Percentiles rank a stretch among this genome's conserved stretches.
phyloP scores from a whole-genome alignment of 1,140 invertebrate genomes.

The Drosophila tsacasi region DNA sequence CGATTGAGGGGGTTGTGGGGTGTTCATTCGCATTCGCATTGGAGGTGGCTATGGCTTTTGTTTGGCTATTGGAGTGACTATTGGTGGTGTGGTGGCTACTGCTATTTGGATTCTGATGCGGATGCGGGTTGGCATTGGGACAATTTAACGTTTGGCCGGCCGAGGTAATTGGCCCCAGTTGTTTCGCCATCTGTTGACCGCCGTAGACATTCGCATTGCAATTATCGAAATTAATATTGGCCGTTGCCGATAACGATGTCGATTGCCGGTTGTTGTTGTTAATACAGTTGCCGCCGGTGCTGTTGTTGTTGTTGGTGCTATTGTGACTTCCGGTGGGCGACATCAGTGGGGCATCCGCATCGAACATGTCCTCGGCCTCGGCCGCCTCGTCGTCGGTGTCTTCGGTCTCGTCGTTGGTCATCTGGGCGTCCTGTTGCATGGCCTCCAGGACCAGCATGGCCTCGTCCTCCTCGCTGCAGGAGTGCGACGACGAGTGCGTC shows the following conservation, averaged over 20 bases:
- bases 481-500: constrained; percentile 73
- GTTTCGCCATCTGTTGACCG: constrained; percentile 55
- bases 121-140: constrained; percentile 67
- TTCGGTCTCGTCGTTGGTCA: constrained; percentile 73
- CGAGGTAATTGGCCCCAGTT: constrained; percentile 68
- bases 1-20: constrained; percentile 35
- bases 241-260: constrained; percentile 31
- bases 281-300: constrained; percentile 15
- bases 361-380: constrained; percentile 76
- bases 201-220: constrained; percentile 81
- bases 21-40: constrained; percentile 51
- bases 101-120: constrained; percentile 50
- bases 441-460: constrained; percentile 67
- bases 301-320: constrained; percentile 52
- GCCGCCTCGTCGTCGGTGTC: constrained; percentile 70
- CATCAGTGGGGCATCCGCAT: constrained; percentile 74
- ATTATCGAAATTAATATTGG: constrained; percentile 84
- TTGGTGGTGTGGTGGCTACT: constrained; percentile 60
- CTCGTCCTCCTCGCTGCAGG: constrained; percentile 79
- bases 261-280: constrained; percentile 45
- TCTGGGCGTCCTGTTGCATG: constrained; percentile 60
- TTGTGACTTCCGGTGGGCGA: constrained; percentile 76
- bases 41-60: constrained; percentile 53
- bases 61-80: constrained; percentile 53
- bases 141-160: constrained; percentile 76